Base-by-base conservation (phyloP, 2,797 vertebrate genomes). In the Petrocephalus schoutedeni region DNA sequence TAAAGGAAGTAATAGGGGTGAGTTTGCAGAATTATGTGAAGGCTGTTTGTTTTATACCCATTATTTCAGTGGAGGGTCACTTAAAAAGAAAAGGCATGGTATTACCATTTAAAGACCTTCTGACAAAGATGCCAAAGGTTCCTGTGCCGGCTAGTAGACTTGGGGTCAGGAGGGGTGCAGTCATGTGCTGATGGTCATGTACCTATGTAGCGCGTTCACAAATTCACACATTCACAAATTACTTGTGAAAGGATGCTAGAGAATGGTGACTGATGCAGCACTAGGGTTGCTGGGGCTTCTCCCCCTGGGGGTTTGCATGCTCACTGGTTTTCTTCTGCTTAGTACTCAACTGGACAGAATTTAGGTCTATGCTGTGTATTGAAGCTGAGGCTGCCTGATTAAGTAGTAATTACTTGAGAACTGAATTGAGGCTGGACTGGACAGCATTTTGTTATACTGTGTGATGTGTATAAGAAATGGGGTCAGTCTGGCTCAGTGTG, bases 11-110 rank as follows among this genome's bases (percentile, higher is more conserved):
- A 61, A 67, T 85, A 90, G 88, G 89, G 88, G 91, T 87, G 88
- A 89, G 86, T 74, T 45, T 87, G 71, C 28, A 7, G 19, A 82
- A 51, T 88, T 80, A 19, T 7, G 28, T 77, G 45, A 85, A 77
- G 87, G 86, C 51, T 59, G 41, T 87, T 88, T 89, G 67, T 87
- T 85, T 80, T 87, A 49, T 21, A 77, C 14, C 74, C 23, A 71
- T 88, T 90, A 88, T 45, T 59, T 53, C 83, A 51, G 28, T 54
- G 28, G 8, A 56, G 49, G 61, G 64, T 85, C 56, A n/a, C 58
- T 87, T 90, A 88, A 88, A 89, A 54, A 88, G 86, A 83, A 91
- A 86, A 88, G 89, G 87, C 87, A 56, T 53, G 84, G 49, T 71
- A 36, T 64, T 88, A 19, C 12, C 51, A 36, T 86, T 80, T 51